phyloP scores from a whole-genome alignment of 2,113 vertebrate genomes.

The Epinephelus cyanopodus region DNA sequence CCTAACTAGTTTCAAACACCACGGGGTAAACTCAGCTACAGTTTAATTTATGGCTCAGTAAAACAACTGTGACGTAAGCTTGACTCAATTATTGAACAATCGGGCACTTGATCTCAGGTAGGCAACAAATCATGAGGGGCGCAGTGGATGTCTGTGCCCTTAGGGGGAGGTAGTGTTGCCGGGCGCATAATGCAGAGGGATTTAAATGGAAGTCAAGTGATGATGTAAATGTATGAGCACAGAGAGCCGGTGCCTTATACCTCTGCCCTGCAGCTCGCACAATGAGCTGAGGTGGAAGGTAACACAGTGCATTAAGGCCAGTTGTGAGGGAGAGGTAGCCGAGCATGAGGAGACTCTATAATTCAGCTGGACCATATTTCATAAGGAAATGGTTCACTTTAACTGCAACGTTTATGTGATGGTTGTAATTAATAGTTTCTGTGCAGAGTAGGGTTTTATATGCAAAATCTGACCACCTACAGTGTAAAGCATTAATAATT shows the following conservation, averaged over 20 bases:
- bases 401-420: background rate
- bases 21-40: slow-evolving; percentile 30
- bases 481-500: slow-evolving; percentile 17
- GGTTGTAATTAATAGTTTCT: background rate
- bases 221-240: slow-evolving; percentile 60
- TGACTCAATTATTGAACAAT: slow-evolving; percentile 55
- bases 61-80: slow-evolving; percentile 47
- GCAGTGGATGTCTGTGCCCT: slow-evolving; percentile 16
- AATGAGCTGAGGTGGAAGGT: slow-evolving; percentile 40
- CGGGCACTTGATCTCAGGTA: slow-evolving; percentile 64
- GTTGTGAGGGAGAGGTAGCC: background rate
- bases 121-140: slow-evolving; percentile 45
- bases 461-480: background rate
- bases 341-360: slow-evolving; percentile 11
- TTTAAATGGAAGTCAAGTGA: slow-evolving; percentile 58
- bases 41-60: slow-evolving; percentile 41
- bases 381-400: slow-evolving; percentile 18
- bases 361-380: background rate
- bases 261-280: slow-evolving; percentile 1
- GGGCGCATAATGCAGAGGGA: slow-evolving; percentile 40
- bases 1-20: slow-evolving; percentile 36
- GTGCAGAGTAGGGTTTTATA: background rate
- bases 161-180: slow-evolving; percentile 21
- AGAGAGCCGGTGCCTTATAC: slow-evolving; percentile 10
- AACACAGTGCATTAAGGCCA: slow-evolving; percentile 2